Conservation (phyloP, 2,797 vertebrate species). For the Bradypus variegatus region DNA sequence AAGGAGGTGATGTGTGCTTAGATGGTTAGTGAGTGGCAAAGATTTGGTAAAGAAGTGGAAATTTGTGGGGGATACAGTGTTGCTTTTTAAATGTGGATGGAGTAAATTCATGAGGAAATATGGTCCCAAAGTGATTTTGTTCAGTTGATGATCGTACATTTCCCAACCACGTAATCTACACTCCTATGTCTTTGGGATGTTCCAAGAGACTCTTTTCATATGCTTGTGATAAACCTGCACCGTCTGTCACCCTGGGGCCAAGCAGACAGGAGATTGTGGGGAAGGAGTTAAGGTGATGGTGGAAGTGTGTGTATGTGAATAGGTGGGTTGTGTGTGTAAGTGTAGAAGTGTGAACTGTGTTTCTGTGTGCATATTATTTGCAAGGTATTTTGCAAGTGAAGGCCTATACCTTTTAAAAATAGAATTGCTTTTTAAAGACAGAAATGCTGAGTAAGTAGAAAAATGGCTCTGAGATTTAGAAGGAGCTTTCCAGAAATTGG, state of each 20-base stretch:
- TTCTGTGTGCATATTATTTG: slow-evolving; percentile 34
- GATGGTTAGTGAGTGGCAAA: not conserved
- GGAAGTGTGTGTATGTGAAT: not conserved
- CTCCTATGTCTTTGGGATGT: not conserved
- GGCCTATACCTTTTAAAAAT: slow-evolving; percentile 45
- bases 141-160: not conserved
- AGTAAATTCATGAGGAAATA: not conserved
- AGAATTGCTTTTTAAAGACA: slow-evolving; percentile 48
- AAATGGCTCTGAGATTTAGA: slow-evolving; percentile 52
- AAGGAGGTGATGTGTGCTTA: not conserved
- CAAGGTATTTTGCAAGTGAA: slow-evolving; percentile 47
- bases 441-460: slow-evolving; percentile 60
- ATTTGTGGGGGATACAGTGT: not conserved
- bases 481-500: slow-evolving; percentile 51
- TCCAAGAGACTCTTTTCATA: not conserved
- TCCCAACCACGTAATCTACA: not conserved
- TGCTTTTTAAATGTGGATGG: not conserved
- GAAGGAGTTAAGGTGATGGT: not conserved
- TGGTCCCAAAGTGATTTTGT: not conserved
- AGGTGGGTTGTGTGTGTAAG: not conserved
- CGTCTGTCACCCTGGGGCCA: not conserved
- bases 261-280: not conserved
- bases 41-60: not conserved
- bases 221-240: not conserved
- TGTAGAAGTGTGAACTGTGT: not conserved